A percentile compares a stretch with the other conserved stretches of the same genome.
These are phyloP conservation scores for Diplosoma virens DNA, from an alignment of 23 tunicate species.

Conservation along the genomic window DNA sequence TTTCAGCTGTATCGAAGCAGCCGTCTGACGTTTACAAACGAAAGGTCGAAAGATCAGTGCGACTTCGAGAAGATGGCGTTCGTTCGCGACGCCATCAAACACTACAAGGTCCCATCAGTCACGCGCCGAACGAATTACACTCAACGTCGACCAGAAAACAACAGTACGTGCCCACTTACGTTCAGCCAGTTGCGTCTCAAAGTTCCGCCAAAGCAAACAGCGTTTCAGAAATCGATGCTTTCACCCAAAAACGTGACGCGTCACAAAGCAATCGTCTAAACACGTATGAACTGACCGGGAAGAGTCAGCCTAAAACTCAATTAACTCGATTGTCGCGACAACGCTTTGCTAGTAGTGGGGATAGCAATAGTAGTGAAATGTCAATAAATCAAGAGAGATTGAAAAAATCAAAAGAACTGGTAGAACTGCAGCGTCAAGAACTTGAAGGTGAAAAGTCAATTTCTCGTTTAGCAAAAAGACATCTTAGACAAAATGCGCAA, in stretches of 20 bases:
- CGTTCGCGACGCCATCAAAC: slow-evolving; percentile 16
- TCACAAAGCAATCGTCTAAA: neutral
- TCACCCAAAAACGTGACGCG: slow-evolving; percentile 20
- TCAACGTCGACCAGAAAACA: neutral
- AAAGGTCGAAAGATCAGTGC: neutral
- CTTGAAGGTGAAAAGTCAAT: too few relatives aligned
- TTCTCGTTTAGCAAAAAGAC: too few relatives aligned
- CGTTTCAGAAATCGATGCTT: neutral
- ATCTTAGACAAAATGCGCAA: too few relatives aligned
- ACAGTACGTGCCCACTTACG: neutral
- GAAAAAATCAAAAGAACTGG: neutral
- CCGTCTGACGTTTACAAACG: neutral
- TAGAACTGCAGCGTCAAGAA: too few relatives aligned
- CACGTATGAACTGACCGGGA: too few relatives aligned
- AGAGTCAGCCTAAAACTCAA: too few relatives aligned
- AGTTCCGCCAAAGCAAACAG: neutral
- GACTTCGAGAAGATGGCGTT: neutral
- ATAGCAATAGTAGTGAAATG: slow-evolving; percentile 6
- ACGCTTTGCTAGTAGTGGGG: slow-evolving; percentile 5
- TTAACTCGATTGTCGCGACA: neutral
- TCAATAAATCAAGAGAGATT: too few relatives aligned
- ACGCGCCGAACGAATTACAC: neutral
- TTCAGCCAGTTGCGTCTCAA: neutral
- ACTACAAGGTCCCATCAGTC: neutral
- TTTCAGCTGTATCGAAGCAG: neutral